Base-by-base conservation (phyloP, 2,888 invertebrate genomes). In the Electrophaes corylata region DNA sequence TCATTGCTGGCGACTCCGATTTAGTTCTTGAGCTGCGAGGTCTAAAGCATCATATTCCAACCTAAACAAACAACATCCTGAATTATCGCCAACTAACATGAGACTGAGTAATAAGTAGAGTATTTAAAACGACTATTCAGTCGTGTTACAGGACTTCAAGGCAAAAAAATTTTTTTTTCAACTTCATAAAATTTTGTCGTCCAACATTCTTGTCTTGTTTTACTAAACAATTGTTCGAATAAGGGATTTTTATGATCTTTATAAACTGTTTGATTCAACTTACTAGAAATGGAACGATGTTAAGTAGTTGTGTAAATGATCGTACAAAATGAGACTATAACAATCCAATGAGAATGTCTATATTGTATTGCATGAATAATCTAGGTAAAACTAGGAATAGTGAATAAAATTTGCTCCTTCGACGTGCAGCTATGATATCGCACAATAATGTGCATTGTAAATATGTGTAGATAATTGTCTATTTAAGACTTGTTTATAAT, bases 1-100 rank as follows among this genome's bases (percentile, higher is more conserved):
- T 94, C 76, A 92, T 94, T 44, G 91, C 94, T 1, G 92, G 91
- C 62, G 94, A 95, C 77, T 93, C 93, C 53, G 93, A 93, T 69
- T 86, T 95, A 52, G 94, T 94, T 3, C 86, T 92, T 40, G 94
- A 95, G 81, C 91, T 95, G 50, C 92, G 93, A 66, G 93, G 94
- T 51, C 87, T 95, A 52, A 95, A 94, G 81, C 94, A 94, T 76
- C 89, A 88, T 74, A 91, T 91, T 65, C 81, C 91, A 47, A 93
- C 94, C 77, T 94, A 94, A 93, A 79, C 72, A 67, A 66, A 76
- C 67, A 70, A 23, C 73, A 70, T 70, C 26, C 78, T 56, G 68
- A 81, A 79, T 70, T 71, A 82, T 78, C 83, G 88, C 89, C 87
- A 90, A 89, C 84, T 79, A 84, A 80, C 76, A 90, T 90, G 91